phyloP scores from a whole-genome alignment of 2,888 invertebrate genomes.

The Drosophila limbata region DNA sequence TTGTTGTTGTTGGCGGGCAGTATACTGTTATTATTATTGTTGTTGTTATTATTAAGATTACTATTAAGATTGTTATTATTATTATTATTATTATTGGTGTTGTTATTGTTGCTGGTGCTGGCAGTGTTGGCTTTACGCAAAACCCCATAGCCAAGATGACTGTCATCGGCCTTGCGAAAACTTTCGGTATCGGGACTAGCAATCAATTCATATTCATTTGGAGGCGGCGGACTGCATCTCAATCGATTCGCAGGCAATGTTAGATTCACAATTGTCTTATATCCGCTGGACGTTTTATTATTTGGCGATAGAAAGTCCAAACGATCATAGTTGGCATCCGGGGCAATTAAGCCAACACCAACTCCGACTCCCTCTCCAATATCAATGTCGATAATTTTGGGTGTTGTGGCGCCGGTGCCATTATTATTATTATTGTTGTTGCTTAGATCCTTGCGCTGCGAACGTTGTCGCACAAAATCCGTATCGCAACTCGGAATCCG shows the following conservation, averaged over 20 bases:
- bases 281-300: conserved; percentile 89
- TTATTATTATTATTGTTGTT: conserved; percentile 8
- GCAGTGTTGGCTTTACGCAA: conserved; percentile 88
- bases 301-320: conserved; percentile 93
- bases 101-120: conserved; percentile 21
- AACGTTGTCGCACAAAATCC: conserved; percentile 85
- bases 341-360: conserved; percentile 10
- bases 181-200: conserved; percentile 88
- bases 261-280: conserved; percentile 89
- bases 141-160: conserved; percentile 92
- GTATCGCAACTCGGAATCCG: conserved; percentile 69
- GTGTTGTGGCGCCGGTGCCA: conserved; percentile 38
- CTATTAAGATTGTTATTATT: conserved; percentile 27
- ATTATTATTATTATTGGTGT: conserved; percentile 33
- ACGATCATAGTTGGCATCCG: conserved; percentile 90
- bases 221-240: conserved; percentile 84
- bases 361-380: conserved; percentile 74
- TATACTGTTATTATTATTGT: conserved; percentile 24
- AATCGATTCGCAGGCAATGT: conserved; percentile 86
- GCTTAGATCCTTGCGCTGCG: conserved; percentile 80
- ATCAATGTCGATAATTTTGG: conserved; percentile 82
- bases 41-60: conserved; percentile 26
- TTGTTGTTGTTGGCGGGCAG: conserved; percentile 47
- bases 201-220: conserved; percentile 92
- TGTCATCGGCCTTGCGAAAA: conserved; percentile 91